These are phyloP conservation scores for Autographa pulchrina DNA, from an alignment of 2,888 invertebrate genomes.

Conservation along the genomic window DNA sequence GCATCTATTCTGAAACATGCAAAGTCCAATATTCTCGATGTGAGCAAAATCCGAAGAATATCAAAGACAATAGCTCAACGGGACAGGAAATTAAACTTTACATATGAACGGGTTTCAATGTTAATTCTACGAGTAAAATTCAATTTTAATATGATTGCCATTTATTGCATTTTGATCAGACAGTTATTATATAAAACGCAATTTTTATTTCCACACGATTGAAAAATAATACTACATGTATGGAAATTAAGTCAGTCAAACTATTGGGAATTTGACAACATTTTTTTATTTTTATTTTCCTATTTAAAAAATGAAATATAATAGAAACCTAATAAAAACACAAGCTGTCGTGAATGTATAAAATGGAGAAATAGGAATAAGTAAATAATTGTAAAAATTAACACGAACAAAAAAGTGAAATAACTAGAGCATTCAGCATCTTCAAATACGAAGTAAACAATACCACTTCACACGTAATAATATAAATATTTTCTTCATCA, in stretches of 20 bases:
- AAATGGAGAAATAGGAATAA: no score
- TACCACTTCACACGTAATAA: no score
- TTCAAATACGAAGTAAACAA: no score
- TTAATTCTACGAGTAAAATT: constrained; percentile 29
- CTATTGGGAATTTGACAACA: no score
- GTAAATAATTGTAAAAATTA: no score
- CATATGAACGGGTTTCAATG: constrained; percentile 64
- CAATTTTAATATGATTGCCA: constrained; percentile 52
- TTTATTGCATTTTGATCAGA: constrained; percentile 14
- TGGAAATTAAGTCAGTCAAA: not conserved
- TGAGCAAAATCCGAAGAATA: constrained; percentile 62
- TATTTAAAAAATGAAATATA: no score
- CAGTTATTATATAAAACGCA: constrained; percentile 15
- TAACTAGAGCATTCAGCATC: no score
- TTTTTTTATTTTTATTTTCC: no score
- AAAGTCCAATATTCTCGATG: constrained; percentile 18
- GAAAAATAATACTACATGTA: not conserved
- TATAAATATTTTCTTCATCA: not conserved
- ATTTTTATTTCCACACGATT: not conserved
- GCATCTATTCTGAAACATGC: not conserved
- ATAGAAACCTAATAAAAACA: no score
- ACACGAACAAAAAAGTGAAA: no score
- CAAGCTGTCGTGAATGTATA: no score
- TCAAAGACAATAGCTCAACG: constrained; percentile 65
- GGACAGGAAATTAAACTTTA: constrained; percentile 76